Conservation (phyloP, 2,888 invertebrate species). For the Strigamia maritima region DNA sequence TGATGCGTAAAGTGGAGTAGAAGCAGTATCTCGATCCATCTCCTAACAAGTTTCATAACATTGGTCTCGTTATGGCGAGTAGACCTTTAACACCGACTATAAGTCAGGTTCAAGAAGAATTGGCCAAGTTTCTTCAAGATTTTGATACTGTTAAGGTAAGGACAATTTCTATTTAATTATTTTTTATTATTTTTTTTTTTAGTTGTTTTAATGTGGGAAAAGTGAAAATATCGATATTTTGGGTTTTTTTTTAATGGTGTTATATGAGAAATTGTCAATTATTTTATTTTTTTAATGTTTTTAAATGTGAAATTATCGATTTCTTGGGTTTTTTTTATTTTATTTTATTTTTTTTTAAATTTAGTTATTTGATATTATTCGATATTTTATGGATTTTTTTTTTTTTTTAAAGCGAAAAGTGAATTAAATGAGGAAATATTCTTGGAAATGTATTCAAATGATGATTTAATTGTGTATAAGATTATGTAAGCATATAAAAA, state of each 20-base stretch:
- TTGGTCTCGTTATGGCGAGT: not conserved
- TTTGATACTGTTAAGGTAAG: constrained; percentile 29
- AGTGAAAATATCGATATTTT: not conserved
- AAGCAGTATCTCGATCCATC: not conserved
- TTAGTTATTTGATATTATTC: not conserved
- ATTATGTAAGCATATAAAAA: not conserved
- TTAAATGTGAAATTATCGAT: no score
- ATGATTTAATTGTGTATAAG: not conserved
- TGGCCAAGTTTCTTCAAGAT: constrained; percentile 31
- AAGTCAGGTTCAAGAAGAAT: constrained; percentile 25
- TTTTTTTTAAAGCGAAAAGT: not conserved
- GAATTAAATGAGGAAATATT: not conserved
- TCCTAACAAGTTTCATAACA: not conserved
- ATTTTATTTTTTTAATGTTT: no score
- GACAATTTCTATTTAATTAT: not conserved
- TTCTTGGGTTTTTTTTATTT: not conserved
- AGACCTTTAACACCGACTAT: constrained; percentile 31
- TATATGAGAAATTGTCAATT: no score
- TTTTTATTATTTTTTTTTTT: not conserved
- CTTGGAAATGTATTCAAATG: not conserved
- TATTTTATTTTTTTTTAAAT: not conserved
- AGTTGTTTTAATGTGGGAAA: no score
- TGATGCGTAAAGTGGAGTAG: constrained; percentile 18
- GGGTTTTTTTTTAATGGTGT: not conserved
- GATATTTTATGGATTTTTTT: no score